phyloP scores from a whole-genome alignment of 1,140 invertebrate genomes.

The Samia ricini region DNA sequence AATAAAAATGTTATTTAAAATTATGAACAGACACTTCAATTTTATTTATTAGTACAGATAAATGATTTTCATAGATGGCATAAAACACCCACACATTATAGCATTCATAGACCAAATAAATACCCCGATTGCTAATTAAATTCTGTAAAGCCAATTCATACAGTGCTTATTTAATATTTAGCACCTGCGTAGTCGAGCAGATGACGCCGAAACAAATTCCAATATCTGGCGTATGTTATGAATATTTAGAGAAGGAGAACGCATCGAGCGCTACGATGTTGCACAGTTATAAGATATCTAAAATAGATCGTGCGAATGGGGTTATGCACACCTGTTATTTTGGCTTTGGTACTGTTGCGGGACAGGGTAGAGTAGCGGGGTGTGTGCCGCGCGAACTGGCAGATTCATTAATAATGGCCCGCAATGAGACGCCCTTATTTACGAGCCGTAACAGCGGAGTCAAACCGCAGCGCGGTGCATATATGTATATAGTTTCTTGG shows the following conservation, averaged over 20 bases:
- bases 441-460: conserved; percentile 62
- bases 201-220: conserved; percentile 74
- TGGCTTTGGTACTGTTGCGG: conserved; percentile 59
- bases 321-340: conserved; percentile 77
- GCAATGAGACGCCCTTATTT: conserved; percentile 75
- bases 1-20: no score
- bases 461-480: conserved; percentile 51
- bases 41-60: no score
- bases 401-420: conserved; percentile 75
- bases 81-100: no score
- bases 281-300: conserved; percentile 72
- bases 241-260: conserved; percentile 71
- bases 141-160: conserved; percentile 62
- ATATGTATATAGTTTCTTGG: conserved; percentile 34
- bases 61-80: no score
- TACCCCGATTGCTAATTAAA: conserved; percentile 69
- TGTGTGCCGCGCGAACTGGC: conserved; percentile 38
- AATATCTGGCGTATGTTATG: conserved; percentile 75
- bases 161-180: conserved; percentile 68
- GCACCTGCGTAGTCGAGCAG: conserved; percentile 63
- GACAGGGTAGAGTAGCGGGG: conserved; percentile 37
- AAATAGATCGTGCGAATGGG: conserved; percentile 77
- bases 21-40: no score
- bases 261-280: conserved; percentile 57
- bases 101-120: conserved; percentile 54